phyloP scores from a whole-genome alignment of 2,888 invertebrate genomes.

The Mantis religiosa region DNA sequence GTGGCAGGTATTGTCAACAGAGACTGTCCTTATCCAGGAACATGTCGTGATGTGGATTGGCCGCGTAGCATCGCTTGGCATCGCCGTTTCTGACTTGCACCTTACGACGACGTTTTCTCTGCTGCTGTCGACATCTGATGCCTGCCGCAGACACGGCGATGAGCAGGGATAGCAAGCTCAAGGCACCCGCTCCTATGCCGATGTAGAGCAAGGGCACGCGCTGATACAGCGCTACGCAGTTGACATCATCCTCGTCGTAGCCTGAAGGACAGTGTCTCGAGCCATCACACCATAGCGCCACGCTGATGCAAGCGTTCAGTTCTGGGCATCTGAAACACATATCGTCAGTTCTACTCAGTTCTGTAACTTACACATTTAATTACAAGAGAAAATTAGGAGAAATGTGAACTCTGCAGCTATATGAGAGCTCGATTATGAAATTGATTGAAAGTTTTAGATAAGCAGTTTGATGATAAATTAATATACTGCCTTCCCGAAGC shows the following conservation, averaged over 20 bases:
- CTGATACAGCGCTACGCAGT: slow-evolving; percentile 67
- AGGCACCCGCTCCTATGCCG: slow-evolving; percentile 58
- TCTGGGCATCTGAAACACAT: slow-evolving; percentile 63
- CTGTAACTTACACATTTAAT: too few species aligned
- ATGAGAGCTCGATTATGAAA: too few species aligned
- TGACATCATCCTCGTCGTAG: slow-evolving; percentile 73
- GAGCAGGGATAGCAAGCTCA: slow-evolving; percentile 56
- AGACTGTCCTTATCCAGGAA: slow-evolving; percentile 63
- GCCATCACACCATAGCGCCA: slow-evolving; percentile 77
- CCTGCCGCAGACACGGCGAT: slow-evolving; percentile 59
- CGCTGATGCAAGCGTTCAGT: slow-evolving; percentile 73
- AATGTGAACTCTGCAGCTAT: too few species aligned
- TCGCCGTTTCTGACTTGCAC: slow-evolving; percentile 15
- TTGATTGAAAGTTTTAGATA: too few species aligned
- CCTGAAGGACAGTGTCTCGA: slow-evolving; percentile 75
- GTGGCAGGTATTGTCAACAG: slow-evolving; percentile 57
- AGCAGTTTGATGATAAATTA: too few species aligned
- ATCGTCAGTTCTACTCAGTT: too few species aligned
- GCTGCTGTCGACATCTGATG: slow-evolving; percentile 35
- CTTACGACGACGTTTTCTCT: slow-evolving; percentile 22
- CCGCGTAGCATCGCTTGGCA: slow-evolving; percentile 37
- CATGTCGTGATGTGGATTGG: slow-evolving; percentile 35
- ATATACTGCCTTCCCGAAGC: too few species aligned
- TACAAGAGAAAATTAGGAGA: too few species aligned
- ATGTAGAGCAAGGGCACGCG: slow-evolving; percentile 65